A percentile compares a stretch with the other conserved stretches of the same genome.
These are phyloP conservation scores for Ia io DNA, from an alignment of 2,113 vertebrate species.

Conservation along the genomic window DNA sequence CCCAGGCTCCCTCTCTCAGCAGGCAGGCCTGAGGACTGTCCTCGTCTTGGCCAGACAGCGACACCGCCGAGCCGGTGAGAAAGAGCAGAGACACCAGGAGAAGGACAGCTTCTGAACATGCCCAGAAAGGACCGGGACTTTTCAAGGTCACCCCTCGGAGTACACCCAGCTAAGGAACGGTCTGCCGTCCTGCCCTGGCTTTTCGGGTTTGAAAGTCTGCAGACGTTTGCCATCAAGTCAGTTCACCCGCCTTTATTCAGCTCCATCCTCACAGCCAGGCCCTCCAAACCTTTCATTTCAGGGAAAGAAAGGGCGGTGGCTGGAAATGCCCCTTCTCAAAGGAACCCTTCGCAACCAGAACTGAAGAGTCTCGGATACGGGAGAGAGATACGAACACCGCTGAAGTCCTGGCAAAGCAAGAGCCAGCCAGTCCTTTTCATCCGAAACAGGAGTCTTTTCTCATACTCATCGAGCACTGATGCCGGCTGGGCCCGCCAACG, in stretches of 20 bases:
- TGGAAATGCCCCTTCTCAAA: conserved; percentile 34
- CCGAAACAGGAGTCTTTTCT: not conserved
- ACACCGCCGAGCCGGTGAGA: not conserved
- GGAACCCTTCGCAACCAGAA: conserved; percentile 19
- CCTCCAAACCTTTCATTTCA: conserved; percentile 14
- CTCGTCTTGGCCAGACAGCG: not conserved
- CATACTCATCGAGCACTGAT: not conserved
- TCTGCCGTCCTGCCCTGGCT: not conserved
- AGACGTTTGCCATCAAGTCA: not conserved
- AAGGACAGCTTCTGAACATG: not conserved
- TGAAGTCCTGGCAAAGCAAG: not conserved
- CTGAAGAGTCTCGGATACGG: not conserved
- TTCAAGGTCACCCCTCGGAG: not conserved
- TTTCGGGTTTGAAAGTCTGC: not conserved
- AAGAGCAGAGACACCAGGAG: not conserved
- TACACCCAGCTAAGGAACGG: not conserved
- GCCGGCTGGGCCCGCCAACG: too few relatives aligned
- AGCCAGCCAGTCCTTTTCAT: not conserved
- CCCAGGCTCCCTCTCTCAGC: not conserved
- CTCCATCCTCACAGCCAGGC: not conserved
- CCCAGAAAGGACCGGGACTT: not conserved
- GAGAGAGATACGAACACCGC: not conserved
- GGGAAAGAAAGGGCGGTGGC: not conserved
- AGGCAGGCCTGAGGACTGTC: not conserved
- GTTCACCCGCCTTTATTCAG: not conserved